phyloP scores from a whole-genome alignment of 1,140 invertebrate species.

The Probaryconus sp. region DNA sequence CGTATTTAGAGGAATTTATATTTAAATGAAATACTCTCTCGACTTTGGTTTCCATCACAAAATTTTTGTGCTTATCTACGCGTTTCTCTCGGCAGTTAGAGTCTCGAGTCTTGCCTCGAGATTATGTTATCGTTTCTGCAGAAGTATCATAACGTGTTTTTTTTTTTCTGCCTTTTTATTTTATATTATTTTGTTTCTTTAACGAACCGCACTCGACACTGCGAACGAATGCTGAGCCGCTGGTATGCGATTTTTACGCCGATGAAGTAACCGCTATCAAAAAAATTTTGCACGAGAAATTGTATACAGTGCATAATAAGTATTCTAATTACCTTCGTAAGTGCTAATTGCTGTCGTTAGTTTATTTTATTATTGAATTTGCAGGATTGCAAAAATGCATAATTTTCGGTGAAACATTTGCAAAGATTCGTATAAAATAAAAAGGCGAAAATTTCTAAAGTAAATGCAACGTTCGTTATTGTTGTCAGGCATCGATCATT shows the following conservation, averaged over 20 bases:
- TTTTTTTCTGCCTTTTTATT: too few species aligned
- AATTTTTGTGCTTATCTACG: slow-evolving; percentile 37
- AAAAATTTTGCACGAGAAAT: slow-evolving; percentile 35
- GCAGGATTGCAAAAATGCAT: too few species aligned
- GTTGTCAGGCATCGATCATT: slow-evolving; percentile 39
- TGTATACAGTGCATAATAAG: slow-evolving; percentile 29
- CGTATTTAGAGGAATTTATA: too few species aligned
- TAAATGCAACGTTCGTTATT: slow-evolving; percentile 33
- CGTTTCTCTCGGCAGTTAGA: slow-evolving; percentile 28
- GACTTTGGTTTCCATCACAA: slow-evolving; percentile 40
- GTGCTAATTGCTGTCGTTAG: slow-evolving; percentile 2
- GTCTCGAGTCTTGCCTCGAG: slow-evolving; percentile 58
- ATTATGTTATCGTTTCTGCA: slow-evolving; percentile 67
- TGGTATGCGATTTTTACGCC: slow-evolving; percentile 30
- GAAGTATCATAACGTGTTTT: slow-evolving; percentile 67
- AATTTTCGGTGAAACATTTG: too few species aligned
- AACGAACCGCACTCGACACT: slow-evolving; percentile 46
- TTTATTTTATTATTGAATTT: too few species aligned
- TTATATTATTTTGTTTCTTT: too few species aligned
- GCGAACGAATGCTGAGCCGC: slow-evolving; percentile 63
- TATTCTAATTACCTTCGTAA: slow-evolving; percentile 8
- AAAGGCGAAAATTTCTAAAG: too few species aligned
- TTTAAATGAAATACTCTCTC: slow-evolving; percentile 9
- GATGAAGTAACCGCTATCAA: slow-evolving; percentile 42
- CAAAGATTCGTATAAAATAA: too few species aligned